Percentiles rank a stretch among this genome's conserved stretches.
phyloP scores from a whole-genome alignment of 2,888 invertebrate species.

The Diaperis boleti region DNA sequence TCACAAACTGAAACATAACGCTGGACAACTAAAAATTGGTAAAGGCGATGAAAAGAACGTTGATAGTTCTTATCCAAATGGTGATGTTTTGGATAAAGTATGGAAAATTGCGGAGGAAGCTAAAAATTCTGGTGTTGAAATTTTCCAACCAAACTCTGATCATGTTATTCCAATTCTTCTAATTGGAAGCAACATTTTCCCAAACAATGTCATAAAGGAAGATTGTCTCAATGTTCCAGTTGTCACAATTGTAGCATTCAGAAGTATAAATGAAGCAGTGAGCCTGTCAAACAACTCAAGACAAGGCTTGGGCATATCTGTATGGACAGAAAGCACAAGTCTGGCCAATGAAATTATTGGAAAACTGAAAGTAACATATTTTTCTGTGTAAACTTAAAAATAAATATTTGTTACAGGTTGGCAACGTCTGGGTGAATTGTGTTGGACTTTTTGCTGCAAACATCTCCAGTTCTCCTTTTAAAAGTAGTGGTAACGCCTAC shows the following conservation, averaged over 20 bases:
- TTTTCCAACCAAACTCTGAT: slow-evolving; percentile 49
- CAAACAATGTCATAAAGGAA: slow-evolving; percentile 53
- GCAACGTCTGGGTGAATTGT: slow-evolving; percentile 70
- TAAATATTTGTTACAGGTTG: slow-evolving; percentile 58
- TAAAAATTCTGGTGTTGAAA: slow-evolving; percentile 54
- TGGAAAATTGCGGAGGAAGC: slow-evolving; percentile 50
- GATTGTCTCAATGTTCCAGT: slow-evolving; percentile 60
- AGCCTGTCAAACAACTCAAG: slow-evolving; percentile 69
- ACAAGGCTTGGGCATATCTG: slow-evolving; percentile 68
- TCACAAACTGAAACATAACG: slow-evolving; percentile 64
- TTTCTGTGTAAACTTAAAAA: slow-evolving; percentile 4
- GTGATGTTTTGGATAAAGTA: slow-evolving; percentile 55
- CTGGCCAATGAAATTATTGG: slow-evolving; percentile 69
- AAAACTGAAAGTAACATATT: slow-evolving; percentile 63
- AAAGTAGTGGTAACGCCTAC: slow-evolving; percentile 68
- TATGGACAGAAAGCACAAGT: slow-evolving; percentile 71
- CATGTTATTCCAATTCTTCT: slow-evolving; percentile 52
- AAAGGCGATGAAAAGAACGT: slow-evolving; percentile 64
- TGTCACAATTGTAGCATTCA: slow-evolving; percentile 67
- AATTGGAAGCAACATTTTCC: slow-evolving; percentile 55
- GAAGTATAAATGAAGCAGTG: slow-evolving; percentile 71
- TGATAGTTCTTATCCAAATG: slow-evolving; percentile 64
- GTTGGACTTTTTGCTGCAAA: slow-evolving; percentile 68
- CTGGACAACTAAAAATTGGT: slow-evolving; percentile 56
- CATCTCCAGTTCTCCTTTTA: slow-evolving; percentile 67